Conservation (phyloP, 2,888 invertebrate genomes). For the Chydorus sphaericus region DNA sequence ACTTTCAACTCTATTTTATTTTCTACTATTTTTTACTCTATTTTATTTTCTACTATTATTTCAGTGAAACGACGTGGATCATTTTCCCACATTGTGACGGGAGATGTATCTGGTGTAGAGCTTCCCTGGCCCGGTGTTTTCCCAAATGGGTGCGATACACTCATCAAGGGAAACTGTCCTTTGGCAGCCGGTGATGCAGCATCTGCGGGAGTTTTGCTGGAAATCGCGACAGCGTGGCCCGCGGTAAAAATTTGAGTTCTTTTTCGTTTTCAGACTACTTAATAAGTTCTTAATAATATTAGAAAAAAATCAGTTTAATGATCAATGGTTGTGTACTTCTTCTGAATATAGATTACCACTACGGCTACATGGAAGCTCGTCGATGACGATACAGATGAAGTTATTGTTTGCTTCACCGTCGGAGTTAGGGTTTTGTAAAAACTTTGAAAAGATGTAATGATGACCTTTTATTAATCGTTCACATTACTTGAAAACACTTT, state of each 20-base stretch:
- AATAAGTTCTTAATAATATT: background rate
- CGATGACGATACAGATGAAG: background rate
- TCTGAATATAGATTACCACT: background rate
- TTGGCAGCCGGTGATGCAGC: background rate
- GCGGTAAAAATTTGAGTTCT: background rate
- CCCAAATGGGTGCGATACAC: slow-evolving; percentile 9
- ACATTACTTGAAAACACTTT: no score
- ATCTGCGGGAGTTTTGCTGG: background rate
- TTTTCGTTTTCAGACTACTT: background rate
- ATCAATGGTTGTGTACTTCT: background rate
- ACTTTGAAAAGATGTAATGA: no score
- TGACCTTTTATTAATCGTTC: no score
- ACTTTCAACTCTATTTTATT: background rate
- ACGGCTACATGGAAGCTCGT: slow-evolving; percentile 1
- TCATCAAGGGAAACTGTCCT: slow-evolving; percentile 9
- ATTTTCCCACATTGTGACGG: background rate
- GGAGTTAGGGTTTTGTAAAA: slow-evolving; percentile 1
- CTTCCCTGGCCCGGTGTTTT: slow-evolving; percentile 10
- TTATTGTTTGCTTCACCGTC: slow-evolving; percentile 5
- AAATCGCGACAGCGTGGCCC: background rate
- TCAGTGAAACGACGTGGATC: no score
- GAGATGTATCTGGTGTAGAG: slow-evolving; percentile 1
- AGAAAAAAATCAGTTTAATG: background rate
- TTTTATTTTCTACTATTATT: no score
- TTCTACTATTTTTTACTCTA: background rate